Percentiles rank a stretch among this genome's conserved stretches.
phyloP scores from a whole-genome alignment of 2,113 vertebrate species.

The Elachura formosa region DNA sequence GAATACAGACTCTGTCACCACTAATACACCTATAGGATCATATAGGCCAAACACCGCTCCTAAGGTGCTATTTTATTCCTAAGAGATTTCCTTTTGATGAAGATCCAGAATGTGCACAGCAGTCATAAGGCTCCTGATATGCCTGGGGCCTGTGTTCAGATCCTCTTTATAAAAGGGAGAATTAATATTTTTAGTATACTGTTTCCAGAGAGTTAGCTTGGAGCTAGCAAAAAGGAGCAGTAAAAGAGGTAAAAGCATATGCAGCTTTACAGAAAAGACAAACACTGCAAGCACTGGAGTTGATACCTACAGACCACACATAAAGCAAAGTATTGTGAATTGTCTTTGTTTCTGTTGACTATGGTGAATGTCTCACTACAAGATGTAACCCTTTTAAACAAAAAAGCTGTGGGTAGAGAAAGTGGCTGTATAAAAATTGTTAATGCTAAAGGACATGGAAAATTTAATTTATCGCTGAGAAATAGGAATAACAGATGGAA shows the following conservation, averaged over 20 bases:
- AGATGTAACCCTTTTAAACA: neutral
- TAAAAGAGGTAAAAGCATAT: neutral
- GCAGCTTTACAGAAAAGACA: neutral
- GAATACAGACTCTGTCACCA: neutral
- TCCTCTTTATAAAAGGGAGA: neutral
- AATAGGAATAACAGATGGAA: neutral
- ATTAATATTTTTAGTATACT: neutral
- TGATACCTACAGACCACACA: neutral
- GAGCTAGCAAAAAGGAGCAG: neutral
- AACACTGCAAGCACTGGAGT: neutral
- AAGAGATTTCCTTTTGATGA: neutral
- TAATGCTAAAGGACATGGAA: neutral
- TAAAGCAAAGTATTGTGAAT: neutral
- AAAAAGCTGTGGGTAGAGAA: neutral
- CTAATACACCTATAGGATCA: neutral
- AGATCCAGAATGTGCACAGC: neutral
- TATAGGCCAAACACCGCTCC: neutral
- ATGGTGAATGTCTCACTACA: neutral
- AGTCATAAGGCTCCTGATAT: neutral
- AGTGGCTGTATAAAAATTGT: neutral
- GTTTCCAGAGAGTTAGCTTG: neutral
- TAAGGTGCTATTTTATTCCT: neutral
- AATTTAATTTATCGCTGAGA: neutral
- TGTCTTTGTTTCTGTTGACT: neutral
- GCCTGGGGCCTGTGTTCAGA: neutral